Evolutionary conservation across 2,113 vertebrate genomes (phyloP).

Genomic region (Bucco capensis): DNA sequence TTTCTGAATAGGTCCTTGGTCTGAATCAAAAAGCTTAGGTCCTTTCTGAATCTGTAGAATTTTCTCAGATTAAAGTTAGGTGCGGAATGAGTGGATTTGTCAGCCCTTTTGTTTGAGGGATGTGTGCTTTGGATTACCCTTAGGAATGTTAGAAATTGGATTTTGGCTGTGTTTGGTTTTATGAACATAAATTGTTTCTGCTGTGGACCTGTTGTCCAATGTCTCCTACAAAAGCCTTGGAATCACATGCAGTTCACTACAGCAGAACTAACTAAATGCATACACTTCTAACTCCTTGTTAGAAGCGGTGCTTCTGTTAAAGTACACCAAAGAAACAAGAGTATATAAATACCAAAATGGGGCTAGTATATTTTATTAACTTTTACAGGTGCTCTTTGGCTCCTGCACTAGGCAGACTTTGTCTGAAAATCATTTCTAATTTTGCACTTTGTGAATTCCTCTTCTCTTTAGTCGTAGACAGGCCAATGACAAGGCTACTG

Average conservation of each 20-base stretch:
- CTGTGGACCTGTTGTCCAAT: background rate
- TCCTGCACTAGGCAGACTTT: background rate
- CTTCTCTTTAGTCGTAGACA: background rate
- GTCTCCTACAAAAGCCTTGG: background rate
- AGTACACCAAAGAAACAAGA: background rate
- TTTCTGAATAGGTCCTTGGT: background rate
- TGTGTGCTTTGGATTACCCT: background rate
- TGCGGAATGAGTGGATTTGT: background rate
- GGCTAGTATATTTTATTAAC: background rate
- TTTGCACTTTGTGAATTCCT: background rate
- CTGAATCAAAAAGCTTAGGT: background rate
- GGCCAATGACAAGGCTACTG: background rate
- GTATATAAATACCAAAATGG: background rate
- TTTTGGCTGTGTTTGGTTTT: background rate
- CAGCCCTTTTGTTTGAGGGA: background rate
- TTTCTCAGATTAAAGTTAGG: background rate
- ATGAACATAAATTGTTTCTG: background rate
- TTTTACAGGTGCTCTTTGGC: background rate
- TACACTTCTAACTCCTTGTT: background rate
- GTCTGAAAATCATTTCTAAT: background rate
- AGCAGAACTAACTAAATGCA: background rate
- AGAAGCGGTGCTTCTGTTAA: background rate
- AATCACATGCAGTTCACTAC: background rate
- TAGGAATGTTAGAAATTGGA: background rate
- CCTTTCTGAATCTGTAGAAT: background rate